Evolutionary conservation across 2,888 invertebrate species (phyloP).

Genomic region (Xylophagus ater): DNA sequence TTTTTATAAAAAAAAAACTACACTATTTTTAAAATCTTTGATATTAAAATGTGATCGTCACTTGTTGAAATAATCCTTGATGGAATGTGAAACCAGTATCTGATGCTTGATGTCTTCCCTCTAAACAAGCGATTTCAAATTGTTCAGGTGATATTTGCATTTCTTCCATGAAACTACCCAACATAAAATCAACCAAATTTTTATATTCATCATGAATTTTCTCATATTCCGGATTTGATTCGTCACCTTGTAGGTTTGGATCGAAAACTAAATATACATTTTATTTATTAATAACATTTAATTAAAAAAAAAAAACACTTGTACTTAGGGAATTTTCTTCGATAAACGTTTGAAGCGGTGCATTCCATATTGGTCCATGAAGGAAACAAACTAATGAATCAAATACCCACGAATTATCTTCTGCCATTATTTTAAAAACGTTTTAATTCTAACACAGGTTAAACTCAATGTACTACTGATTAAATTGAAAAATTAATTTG

Average conservation of each 20-base stretch:
- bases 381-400: conserved; percentile 84
- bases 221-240: conserved; percentile 59
- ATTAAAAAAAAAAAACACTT: background rate
- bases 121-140: conserved; percentile 67
- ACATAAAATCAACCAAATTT: conserved; percentile 80
- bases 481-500: background rate
- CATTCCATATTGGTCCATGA: conserved; percentile 87
- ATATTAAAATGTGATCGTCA: conserved; percentile 12
- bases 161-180: conserved; percentile 88
- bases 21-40: conserved; percentile 19
- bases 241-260: conserved; percentile 52
- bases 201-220: conserved; percentile 77
- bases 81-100: conserved; percentile 48
- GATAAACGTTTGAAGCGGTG: conserved; percentile 80
- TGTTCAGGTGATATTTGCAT: conserved; percentile 80
- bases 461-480: background rate
- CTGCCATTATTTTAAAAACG: conserved; percentile 32
- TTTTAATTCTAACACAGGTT: background rate
- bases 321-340: conserved; percentile 87
- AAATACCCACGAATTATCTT: conserved; percentile 77
- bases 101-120: conserved; percentile 35
- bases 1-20: conserved; percentile 43
- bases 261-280: conserved; percentile 61
- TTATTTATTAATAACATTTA: background rate
- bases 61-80: conserved; percentile 49